A percentile compares a stretch with the other conserved stretches of the same genome.
phyloP scores from a whole-genome alignment of 2,888 invertebrate species.

The Hermaeophaga mercurialis region DNA sequence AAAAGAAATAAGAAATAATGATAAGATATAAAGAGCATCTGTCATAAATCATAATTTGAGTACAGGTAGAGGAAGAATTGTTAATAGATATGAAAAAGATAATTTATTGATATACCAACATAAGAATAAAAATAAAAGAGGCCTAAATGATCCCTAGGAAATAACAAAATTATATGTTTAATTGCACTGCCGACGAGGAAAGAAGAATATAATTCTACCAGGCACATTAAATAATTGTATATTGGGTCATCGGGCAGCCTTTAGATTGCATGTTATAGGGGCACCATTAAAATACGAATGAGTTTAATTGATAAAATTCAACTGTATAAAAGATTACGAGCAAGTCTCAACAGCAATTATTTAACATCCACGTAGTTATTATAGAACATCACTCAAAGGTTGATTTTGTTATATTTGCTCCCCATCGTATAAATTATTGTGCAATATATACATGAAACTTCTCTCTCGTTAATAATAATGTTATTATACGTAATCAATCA shows the following conservation, averaged over 20 bases:
- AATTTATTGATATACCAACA: constrained; percentile 29
- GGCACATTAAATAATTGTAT: constrained; percentile 45
- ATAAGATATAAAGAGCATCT: not conserved
- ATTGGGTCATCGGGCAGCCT: constrained; percentile 39
- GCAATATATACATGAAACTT: constrained; percentile 31
- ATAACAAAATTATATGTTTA: constrained; percentile 38
- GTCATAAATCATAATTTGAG: not conserved
- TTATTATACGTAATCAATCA: constrained; percentile 30
- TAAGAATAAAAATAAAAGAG: constrained; percentile 26
- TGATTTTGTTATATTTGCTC: constrained; percentile 47
- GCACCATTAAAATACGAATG: constrained; percentile 50
- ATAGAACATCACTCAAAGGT: constrained; percentile 50
- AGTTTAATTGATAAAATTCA: constrained; percentile 53
- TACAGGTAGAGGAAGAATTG: not conserved
- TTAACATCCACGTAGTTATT: constrained; percentile 48
- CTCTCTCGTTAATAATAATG: constrained; percentile 38
- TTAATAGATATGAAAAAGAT: constrained; percentile 18
- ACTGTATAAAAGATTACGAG: constrained; percentile 50
- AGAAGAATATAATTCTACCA: constrained; percentile 38
- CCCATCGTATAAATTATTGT: constrained; percentile 37
- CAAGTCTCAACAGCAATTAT: constrained; percentile 47
- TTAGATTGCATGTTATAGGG: constrained; percentile 45
- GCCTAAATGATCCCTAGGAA: constrained; percentile 33
- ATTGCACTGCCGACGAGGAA: constrained; percentile 34
- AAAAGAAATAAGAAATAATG: not conserved